phyloP scores from a whole-genome alignment of 2,888 invertebrate species.

The Tetranychus truncatus region DNA sequence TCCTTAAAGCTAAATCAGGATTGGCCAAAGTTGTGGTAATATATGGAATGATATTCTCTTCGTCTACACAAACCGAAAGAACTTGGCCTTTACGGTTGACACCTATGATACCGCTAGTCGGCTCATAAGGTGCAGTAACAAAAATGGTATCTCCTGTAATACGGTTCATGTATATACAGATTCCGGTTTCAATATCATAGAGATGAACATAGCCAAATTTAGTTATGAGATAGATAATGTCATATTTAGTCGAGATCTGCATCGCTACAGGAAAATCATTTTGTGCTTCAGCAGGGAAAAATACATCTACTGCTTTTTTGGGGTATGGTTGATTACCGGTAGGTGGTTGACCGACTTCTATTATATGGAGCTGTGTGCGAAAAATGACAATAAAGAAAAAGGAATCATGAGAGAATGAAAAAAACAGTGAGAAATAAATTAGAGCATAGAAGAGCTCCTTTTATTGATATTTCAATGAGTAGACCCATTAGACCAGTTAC shows the following conservation, averaged over 20 bases:
- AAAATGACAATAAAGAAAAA: conserved; percentile 20
- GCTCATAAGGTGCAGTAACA: conserved; percentile 86
- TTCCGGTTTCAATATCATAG: conserved; percentile 91
- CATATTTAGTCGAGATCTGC: conserved; percentile 91
- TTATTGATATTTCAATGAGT: no score
- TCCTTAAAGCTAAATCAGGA: conserved; percentile 79
- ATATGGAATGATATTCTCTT: conserved; percentile 90
- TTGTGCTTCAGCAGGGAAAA: conserved; percentile 93
- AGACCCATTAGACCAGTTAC: conserved; percentile 29
- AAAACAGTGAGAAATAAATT: no score
- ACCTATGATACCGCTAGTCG: conserved; percentile 88
- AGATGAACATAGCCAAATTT: conserved; percentile 97
- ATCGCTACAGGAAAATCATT: conserved; percentile 99
- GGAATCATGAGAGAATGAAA: not conserved
- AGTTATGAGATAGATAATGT: conserved; percentile 90
- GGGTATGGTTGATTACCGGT: conserved; percentile 88
- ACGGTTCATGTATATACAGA: conserved; percentile 95
- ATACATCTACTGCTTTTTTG: conserved; percentile 96
- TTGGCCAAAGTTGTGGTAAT: conserved; percentile 88
- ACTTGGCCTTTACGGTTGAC: conserved; percentile 52
- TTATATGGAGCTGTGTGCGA: conserved; percentile 53
- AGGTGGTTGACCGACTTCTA: conserved; percentile 78
- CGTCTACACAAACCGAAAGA: conserved; percentile 93
- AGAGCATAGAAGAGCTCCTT: no score
- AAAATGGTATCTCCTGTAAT: conserved; percentile 97